Percentiles rank a stretch among this genome's conserved stretches.
These are phyloP conservation scores for Hemicordylus capensis DNA, from an alignment of 2,113 vertebrate genomes.

Conservation along the genomic window DNA sequence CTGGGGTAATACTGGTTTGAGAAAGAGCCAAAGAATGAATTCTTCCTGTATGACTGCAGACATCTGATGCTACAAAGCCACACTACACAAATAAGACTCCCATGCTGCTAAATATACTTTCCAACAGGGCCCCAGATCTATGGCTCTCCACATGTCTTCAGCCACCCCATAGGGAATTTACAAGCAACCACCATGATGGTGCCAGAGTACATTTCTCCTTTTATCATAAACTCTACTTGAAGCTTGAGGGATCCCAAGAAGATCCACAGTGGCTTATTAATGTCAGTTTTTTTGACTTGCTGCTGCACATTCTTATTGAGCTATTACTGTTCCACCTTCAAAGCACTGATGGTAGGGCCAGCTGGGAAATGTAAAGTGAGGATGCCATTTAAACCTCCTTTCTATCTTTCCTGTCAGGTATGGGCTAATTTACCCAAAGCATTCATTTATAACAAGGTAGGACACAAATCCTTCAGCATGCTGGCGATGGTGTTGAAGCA, in stretches of 20 bases:
- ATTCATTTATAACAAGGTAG: conserved; percentile 51
- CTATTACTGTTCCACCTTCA: conserved; percentile 36
- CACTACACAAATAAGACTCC: neutral
- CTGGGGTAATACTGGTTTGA: neutral
- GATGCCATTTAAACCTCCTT: conserved; percentile 33
- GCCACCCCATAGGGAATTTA: neutral
- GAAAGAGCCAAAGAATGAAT: neutral
- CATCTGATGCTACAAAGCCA: neutral
- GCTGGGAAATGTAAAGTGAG: neutral
- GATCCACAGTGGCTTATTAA: conserved; percentile 17
- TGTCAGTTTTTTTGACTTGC: conserved; percentile 31
- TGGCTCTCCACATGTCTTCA: neutral
- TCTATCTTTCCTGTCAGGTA: conserved; percentile 23
- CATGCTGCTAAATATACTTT: neutral
- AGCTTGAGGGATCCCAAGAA: neutral
- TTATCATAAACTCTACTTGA: neutral
- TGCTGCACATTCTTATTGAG: conserved; percentile 37
- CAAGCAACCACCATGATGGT: neutral
- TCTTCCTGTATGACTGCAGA: neutral
- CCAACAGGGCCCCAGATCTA: no score
- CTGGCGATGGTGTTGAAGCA: conserved; percentile 31
- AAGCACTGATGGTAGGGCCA: conserved; percentile 30
- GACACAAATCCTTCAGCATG: conserved; percentile 34
- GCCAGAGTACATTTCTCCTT: neutral
- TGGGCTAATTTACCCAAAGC: conserved; percentile 37